phyloP scores from a whole-genome alignment of 2,113 vertebrate genomes.

The Pseudonaja textilis region DNA sequence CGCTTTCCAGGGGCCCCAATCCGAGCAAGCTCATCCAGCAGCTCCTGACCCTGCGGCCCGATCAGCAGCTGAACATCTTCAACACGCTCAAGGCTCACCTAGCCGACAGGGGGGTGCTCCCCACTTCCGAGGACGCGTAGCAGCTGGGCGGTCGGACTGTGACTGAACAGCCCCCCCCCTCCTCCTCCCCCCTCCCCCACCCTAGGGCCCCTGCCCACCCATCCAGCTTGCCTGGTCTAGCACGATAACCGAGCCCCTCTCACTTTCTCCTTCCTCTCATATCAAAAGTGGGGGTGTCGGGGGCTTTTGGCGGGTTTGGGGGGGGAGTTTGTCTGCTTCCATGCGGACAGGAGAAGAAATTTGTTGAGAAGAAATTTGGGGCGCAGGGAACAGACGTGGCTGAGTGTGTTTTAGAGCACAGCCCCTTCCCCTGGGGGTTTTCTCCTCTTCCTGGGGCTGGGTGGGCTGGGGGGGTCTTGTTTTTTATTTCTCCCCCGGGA shows the following conservation, averaged over 20 bases:
- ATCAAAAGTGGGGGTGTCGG: constrained; percentile 56
- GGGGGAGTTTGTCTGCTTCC: not conserved
- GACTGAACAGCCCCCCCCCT: constrained; percentile 49
- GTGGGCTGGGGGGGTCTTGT: accelerated
- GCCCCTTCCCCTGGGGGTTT: not conserved
- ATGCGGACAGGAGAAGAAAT: constrained; percentile 45
- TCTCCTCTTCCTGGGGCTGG: not conserved
- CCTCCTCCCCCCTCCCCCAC: too few species aligned
- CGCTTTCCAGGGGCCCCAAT: constrained; percentile 86
- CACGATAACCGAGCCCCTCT: constrained; percentile 60
- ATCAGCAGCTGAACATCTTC: constrained; percentile 96
- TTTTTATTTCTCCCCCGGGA: too few species aligned
- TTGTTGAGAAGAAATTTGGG: constrained; percentile 48
- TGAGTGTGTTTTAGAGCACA: not conserved
- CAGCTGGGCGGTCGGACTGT: not conserved
- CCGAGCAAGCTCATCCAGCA: constrained; percentile 94
- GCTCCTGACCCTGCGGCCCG: constrained; percentile 87
- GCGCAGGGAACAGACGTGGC: not conserved
- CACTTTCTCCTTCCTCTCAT: constrained; percentile 49
- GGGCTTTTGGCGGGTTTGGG: constrained; percentile 2
- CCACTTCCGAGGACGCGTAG: constrained; percentile 67
- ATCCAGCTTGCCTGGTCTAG: constrained; percentile 43
- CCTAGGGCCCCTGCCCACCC: constrained; percentile 22
- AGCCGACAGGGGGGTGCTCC: constrained; percentile 83
- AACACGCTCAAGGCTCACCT: constrained; percentile 91